Percentiles rank a stretch among this genome's conserved stretches.
Evolutionary conservation across 2,888 invertebrate species (phyloP).

Genomic region (Lamellibrachia satsuma): DNA sequence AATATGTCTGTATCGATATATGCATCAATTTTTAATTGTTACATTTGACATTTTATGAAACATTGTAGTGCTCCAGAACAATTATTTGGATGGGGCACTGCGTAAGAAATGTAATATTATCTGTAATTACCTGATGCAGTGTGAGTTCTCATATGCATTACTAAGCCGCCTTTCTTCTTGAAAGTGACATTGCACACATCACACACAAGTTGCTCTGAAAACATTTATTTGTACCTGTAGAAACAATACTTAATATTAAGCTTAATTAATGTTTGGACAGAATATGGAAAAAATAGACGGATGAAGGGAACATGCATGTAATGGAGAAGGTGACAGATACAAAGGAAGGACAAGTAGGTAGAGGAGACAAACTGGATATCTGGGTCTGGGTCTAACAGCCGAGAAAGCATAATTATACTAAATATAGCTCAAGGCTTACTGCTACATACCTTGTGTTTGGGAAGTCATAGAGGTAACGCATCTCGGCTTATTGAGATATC

Average conservation of each 20-base stretch:
- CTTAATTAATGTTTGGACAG: neutral
- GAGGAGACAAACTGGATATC: neutral
- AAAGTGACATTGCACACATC: neutral
- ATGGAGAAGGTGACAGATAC: neutral
- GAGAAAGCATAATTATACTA: neutral
- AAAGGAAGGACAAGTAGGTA: neutral
- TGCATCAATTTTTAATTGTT: neutral
- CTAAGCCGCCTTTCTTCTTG: neutral
- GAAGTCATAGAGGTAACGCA: neutral
- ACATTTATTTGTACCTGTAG: too few relatives aligned
- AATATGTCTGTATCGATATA: neutral
- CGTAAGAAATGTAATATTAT: neutral
- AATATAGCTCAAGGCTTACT: neutral
- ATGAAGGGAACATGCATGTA: neutral
- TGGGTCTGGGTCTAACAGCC: neutral
- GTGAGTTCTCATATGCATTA: neutral
- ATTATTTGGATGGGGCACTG: neutral
- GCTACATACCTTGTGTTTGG: neutral
- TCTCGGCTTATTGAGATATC: neutral
- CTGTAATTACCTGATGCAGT: neutral
- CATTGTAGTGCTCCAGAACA: neutral
- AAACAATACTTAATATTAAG: neutral
- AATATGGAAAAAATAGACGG: neutral
- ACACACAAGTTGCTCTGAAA: neutral
- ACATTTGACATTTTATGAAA: neutral